Percentiles rank a stretch among this genome's conserved stretches.
phyloP scores from a whole-genome alignment of 1,140 invertebrate species.

The Eriosoma lanigerum region DNA sequence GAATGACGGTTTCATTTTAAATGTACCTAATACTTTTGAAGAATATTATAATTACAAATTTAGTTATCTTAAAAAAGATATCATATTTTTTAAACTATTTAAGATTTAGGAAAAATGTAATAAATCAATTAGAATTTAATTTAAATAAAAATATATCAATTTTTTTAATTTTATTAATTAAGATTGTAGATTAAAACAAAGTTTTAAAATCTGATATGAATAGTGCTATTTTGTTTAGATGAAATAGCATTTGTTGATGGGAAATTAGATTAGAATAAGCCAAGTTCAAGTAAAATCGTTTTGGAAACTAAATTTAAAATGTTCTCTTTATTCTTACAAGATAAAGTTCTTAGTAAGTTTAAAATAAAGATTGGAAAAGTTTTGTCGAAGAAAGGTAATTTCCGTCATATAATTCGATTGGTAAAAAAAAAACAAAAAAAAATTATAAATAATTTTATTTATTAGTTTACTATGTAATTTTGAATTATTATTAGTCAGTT shows the following conservation, averaged over 20 bases:
- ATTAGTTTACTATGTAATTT: neutral
- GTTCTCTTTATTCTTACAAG: neutral
- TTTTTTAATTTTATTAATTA: too few relatives aligned
- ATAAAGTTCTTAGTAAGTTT: conserved; percentile 20
- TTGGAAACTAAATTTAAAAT: conserved; percentile 17
- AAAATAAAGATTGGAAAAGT: conserved; percentile 42
- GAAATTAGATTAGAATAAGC: conserved; percentile 28
- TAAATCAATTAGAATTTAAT: too few relatives aligned
- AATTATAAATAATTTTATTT: neutral
- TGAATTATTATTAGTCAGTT: neutral
- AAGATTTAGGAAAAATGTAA: too few relatives aligned
- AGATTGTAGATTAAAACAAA: conserved; percentile 10
- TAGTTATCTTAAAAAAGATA: too few relatives aligned
- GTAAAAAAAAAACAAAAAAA: neutral
- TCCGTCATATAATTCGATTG: neutral
- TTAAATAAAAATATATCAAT: too few relatives aligned
- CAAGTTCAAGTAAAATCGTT: conserved; percentile 23
- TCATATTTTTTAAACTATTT: too few relatives aligned
- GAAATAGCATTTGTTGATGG: neutral
- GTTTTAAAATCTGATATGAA: neutral
- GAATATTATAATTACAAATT: too few relatives aligned
- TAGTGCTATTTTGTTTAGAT: neutral
- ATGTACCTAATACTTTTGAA: too few relatives aligned
- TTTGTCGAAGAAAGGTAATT: neutral
- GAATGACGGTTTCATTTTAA: too few relatives aligned